phyloP scores from a whole-genome alignment of 2,113 vertebrate genomes.

The Thomomys bottae region DNA sequence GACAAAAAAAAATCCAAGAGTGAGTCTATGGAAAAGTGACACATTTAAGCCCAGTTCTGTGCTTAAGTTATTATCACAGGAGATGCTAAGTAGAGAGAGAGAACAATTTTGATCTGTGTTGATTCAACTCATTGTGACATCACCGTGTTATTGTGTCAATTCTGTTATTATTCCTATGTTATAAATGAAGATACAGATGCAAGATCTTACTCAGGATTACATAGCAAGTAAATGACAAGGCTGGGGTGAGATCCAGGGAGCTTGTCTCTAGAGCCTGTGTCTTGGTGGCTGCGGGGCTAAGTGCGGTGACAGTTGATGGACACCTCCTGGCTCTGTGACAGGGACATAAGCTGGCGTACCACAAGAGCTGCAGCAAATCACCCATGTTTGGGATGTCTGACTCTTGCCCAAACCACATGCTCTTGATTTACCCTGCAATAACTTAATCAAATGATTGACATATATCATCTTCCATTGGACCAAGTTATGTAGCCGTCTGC shows the following conservation, averaged over 20 bases:
- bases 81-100: not conserved
- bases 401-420: not conserved
- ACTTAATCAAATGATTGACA: not conserved
- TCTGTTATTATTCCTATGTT: not conserved
- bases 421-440: slow-evolving; percentile 9
- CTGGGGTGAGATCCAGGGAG: too few species aligned
- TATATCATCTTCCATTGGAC: not conserved
- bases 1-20: too few species aligned
- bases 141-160: not conserved
- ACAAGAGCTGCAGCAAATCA: not conserved
- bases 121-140: not conserved
- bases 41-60: not conserved
- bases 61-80: not conserved
- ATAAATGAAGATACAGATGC: not conserved
- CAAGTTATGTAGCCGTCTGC: not conserved
- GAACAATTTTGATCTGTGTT: not conserved
- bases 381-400: fast-evolving
- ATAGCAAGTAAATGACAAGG: not conserved
- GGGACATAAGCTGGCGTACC: not conserved
- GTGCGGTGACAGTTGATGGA: not conserved
- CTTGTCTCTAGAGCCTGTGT: too few species aligned
- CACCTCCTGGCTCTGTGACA: not conserved
- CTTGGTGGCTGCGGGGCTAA: not conserved
- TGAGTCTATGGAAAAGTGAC: not conserved
- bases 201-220: not conserved